phyloP scores from a whole-genome alignment of 64 coral and sea anemone species.

The Hydrozoanthus tunicans region DNA sequence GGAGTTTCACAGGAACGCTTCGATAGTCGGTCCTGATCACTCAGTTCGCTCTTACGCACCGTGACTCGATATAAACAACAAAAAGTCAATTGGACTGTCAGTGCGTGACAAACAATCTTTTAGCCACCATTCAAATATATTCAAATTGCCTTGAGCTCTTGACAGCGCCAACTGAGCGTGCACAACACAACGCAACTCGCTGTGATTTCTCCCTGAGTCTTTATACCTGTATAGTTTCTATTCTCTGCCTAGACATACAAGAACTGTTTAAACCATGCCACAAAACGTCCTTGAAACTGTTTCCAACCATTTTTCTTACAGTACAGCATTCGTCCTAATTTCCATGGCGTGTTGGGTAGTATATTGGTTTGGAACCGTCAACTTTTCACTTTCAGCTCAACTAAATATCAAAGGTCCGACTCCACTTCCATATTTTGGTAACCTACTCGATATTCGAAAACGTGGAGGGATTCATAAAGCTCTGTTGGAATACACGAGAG shows the following conservation, averaged over 20 bases:
- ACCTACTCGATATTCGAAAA: constrained; percentile 34
- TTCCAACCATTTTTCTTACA: background rate
- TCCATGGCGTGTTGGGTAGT: background rate
- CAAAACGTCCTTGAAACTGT: constrained; percentile 1
- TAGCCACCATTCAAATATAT: background rate
- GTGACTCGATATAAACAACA: background rate
- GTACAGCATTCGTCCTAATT: background rate
- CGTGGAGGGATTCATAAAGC: constrained; percentile 28
- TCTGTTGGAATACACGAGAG: constrained; percentile 37
- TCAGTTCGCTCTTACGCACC: background rate
- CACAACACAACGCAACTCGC: background rate
- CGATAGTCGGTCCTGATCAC: no score
- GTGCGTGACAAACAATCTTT: background rate
- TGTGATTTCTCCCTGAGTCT: no score
- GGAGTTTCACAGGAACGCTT: no score
- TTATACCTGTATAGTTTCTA: background rate
- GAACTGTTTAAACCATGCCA: background rate
- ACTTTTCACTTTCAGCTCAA: background rate
- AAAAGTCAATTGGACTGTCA: background rate
- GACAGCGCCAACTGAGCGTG: background rate
- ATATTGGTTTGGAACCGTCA: constrained; percentile 33
- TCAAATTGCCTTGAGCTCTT: background rate
- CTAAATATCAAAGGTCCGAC: background rate
- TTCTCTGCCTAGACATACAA: background rate
- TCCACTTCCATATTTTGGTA: constrained; percentile 30